phyloP scores from a whole-genome alignment of 1,140 invertebrate species.

The Prorops nasuta region DNA sequence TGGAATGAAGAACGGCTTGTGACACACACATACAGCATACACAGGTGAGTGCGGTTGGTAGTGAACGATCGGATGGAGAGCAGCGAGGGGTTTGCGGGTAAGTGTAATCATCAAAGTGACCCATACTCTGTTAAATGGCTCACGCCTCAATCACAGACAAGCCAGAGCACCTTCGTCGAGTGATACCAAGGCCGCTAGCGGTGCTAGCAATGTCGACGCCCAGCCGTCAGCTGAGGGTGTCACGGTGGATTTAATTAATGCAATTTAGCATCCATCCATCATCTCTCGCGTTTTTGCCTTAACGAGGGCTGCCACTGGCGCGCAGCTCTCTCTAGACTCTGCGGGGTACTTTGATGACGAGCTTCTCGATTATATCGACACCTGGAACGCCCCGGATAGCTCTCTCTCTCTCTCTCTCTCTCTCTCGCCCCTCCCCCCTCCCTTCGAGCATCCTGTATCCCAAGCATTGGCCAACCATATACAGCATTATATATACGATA shows the following conservation, averaged over 20 bases:
- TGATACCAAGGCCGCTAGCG: constrained; percentile 40
- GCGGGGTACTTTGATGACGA: constrained; percentile 49
- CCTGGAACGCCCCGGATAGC: constrained; percentile 29
- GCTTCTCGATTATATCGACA: constrained; percentile 41
- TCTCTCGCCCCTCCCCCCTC: background rate
- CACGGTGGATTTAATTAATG: constrained; percentile 57
- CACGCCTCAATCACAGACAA: constrained; percentile 38
- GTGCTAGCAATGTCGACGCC: background rate
- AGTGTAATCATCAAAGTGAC: constrained; percentile 46
- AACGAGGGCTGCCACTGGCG: constrained; percentile 39
- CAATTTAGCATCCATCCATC: constrained; percentile 58
- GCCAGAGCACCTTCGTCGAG: constrained; percentile 24
- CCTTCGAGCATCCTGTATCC: too few relatives aligned
- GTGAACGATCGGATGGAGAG: too few relatives aligned
- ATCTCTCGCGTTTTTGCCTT: constrained; percentile 55
- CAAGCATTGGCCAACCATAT: too few relatives aligned
- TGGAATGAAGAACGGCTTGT: too few relatives aligned
- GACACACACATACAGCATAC: too few relatives aligned
- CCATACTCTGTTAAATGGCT: constrained; percentile 38
- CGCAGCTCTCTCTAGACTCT: constrained; percentile 26
- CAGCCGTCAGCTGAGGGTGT: constrained; percentile 30
- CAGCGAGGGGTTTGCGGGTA: constrained; percentile 2
- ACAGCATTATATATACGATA: background rate
- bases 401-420: constrained; percentile 7
- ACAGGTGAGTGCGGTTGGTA: too few relatives aligned